Evolutionary conservation across 2,797 vertebrate species (phyloP).

Genomic region (Peromyscus nudipes): DNA sequence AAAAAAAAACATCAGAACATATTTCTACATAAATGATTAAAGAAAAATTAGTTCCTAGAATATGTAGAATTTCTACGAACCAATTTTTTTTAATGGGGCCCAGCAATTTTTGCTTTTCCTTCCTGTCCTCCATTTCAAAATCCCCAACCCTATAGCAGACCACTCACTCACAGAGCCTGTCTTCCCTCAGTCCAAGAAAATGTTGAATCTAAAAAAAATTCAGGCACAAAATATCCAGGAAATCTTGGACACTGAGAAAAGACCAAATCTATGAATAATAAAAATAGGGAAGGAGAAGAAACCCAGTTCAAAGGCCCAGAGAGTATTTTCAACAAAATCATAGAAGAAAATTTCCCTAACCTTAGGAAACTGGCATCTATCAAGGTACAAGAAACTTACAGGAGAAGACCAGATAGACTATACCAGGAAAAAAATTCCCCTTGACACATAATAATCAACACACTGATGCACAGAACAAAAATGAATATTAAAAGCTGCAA

Average conservation of each 20-base stretch:
- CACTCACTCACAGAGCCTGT: background rate
- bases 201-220: background rate
- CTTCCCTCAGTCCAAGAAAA: background rate
- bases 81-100: background rate
- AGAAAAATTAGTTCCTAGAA: background rate
- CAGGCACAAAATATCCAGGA: background rate
- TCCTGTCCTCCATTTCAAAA: background rate
- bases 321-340: background rate
- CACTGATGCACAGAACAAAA: background rate
- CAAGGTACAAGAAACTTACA: background rate
- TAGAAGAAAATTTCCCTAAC: background rate
- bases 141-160: background rate
- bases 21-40: background rate
- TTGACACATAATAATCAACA: background rate
- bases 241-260: background rate
- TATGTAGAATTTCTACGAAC: background rate
- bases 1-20: background rate
- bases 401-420: background rate
- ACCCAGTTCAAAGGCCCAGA: background rate
- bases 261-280: background rate
- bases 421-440: background rate
- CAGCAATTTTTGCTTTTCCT: background rate
- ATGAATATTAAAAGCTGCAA: background rate
- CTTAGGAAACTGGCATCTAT: background rate
- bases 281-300: background rate